Conservation (phyloP, 2,113 vertebrate species). For the Patagioenas fasciata region DNA sequence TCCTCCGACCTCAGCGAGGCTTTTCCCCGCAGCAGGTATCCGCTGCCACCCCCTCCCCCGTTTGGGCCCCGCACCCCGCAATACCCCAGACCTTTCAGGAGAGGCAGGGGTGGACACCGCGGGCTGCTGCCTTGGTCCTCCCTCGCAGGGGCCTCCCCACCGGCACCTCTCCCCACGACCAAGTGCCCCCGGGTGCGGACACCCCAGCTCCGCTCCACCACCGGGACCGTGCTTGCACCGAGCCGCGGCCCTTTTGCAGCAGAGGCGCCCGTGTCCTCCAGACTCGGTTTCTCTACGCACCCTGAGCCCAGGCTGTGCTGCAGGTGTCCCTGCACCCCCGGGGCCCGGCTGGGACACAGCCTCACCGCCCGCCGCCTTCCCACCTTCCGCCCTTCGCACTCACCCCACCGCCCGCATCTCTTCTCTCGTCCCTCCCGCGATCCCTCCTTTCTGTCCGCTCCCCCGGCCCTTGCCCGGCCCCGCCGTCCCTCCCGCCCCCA, state of each 20-base stretch:
- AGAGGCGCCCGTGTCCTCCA: not conserved
- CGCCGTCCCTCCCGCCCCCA: slow-evolving; percentile 5
- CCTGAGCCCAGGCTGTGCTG: not conserved
- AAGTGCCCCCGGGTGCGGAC: not conserved
- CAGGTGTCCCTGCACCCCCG: not conserved
- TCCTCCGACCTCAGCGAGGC: not conserved
- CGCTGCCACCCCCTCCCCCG: not conserved
- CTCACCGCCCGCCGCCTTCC: not conserved
- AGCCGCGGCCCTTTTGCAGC: not conserved
- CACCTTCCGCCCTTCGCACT: not conserved
- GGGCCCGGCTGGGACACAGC: not conserved
- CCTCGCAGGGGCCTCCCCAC: not conserved
- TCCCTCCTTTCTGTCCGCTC: not conserved
- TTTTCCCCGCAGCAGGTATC: not conserved
- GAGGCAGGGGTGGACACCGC: not conserved
- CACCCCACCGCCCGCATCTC: not conserved
- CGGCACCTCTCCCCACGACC: not conserved
- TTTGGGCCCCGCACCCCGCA: not conserved
- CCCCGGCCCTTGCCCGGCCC: not conserved
- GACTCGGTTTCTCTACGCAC: fast-evolving
- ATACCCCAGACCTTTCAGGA: not conserved
- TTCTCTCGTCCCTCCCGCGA: not conserved
- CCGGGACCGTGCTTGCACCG: not conserved
- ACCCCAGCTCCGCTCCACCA: not conserved
- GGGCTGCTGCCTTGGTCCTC: not conserved